Percentiles rank a stretch among this genome's conserved stretches.
phyloP scores from a whole-genome alignment of 2,797 vertebrate genomes.

The Meriones psammophilus region DNA sequence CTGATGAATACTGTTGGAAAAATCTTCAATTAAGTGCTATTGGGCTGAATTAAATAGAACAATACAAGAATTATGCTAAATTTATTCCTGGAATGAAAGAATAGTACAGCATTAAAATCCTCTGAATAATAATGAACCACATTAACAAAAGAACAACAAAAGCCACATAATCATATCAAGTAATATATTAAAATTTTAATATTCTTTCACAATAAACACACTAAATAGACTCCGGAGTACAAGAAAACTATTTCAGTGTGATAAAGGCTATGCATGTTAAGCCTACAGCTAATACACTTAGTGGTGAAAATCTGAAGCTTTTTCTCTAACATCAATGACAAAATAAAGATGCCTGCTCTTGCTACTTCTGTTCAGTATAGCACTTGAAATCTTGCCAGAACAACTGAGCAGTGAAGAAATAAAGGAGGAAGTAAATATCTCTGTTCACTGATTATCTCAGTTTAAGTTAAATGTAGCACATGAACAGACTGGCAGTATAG shows the following conservation, averaged over 20 bases:
- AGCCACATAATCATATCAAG: neutral
- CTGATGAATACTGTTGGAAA: conserved; percentile 2
- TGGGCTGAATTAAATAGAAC: neutral
- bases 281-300: neutral
- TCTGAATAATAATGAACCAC: neutral
- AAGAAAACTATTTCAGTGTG: conserved; percentile 17
- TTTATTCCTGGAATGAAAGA: conserved; percentile 56
- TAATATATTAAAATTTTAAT: conserved; percentile 30
- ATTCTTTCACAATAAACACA: conserved; percentile 30
- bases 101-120: neutral
- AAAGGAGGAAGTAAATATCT: conserved; percentile 18
- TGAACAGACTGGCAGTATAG: neutral
- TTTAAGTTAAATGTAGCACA: conserved; percentile 11
- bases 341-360: neutral
- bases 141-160: conserved; percentile 50
- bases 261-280: conserved; percentile 10
- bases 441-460: neutral
- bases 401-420: neutral
- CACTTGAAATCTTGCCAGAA: neutral
- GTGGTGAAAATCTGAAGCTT: conserved; percentile 31
- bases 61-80: conserved; percentile 29
- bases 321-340: conserved; percentile 42
- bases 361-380: neutral
- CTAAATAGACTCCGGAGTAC: neutral
- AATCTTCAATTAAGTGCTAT: conserved; percentile 4